phyloP scores from a whole-genome alignment of 2,888 invertebrate genomes.

The Nomada lathburiana region DNA sequence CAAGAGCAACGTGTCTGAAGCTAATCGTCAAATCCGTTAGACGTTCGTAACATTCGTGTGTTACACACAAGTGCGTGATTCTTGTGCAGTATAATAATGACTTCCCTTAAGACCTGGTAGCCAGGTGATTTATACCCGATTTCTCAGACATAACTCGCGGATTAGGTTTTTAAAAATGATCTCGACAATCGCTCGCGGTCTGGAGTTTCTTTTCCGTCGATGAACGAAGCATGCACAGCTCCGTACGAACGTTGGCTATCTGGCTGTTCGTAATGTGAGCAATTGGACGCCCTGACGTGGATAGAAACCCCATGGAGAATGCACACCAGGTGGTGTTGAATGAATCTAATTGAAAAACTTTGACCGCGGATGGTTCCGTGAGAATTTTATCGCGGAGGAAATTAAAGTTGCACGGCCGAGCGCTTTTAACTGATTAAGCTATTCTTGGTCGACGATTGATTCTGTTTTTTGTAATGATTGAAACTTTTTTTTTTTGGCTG shows the following conservation, averaged over 20 bases:
- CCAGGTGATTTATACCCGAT: slow-evolving; percentile 38
- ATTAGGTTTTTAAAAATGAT: background rate
- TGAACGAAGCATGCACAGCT: background rate
- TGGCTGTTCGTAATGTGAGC: background rate
- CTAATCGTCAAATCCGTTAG: slow-evolving; percentile 71
- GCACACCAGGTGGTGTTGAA: background rate
- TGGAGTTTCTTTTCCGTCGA: background rate
- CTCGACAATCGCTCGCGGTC: background rate
- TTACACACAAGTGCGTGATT: slow-evolving; percentile 13
- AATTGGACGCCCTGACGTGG: slow-evolving; percentile 1
- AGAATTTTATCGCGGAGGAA: slow-evolving; percentile 3
- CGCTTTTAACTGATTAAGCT: slow-evolving; percentile 7
- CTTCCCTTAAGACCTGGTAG: slow-evolving; percentile 32
- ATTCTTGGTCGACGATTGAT: background rate
- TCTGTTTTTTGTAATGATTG: background rate
- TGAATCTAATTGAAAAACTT: slow-evolving; percentile 33
- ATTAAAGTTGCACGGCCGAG: background rate
- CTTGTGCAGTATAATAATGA: slow-evolving; percentile 34
- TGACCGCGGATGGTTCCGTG: background rate
- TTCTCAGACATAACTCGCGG: slow-evolving; percentile 18
- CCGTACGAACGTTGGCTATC: background rate
- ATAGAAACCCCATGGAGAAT: slow-evolving; percentile 21
- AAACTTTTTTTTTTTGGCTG: background rate
- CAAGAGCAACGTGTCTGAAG: slow-evolving; percentile 56
- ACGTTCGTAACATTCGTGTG: slow-evolving; percentile 56